A percentile compares a stretch with the other conserved stretches of the same genome.
phyloP scores from a whole-genome alignment of 2,888 invertebrate genomes.

The Rotaria sp. region DNA sequence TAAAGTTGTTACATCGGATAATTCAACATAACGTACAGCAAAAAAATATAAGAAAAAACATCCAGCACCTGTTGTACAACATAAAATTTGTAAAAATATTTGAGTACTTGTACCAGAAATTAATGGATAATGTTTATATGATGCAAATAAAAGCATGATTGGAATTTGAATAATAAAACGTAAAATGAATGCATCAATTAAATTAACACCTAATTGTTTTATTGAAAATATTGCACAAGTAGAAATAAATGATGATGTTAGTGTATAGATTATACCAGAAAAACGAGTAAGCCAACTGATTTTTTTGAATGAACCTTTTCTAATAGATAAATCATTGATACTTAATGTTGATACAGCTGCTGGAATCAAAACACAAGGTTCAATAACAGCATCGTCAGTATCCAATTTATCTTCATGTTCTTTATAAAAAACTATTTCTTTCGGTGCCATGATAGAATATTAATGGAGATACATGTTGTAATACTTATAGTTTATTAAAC shows the following conservation, averaged over 20 bases:
- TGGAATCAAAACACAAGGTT: background rate
- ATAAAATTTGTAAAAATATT: background rate
- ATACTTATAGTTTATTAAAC: background rate
- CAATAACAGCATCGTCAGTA: background rate
- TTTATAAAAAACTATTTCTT: background rate
- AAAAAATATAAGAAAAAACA: background rate
- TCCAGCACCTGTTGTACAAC: background rate
- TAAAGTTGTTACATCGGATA: background rate
- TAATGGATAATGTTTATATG: background rate
- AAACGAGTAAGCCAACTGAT: background rate
- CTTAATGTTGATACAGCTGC: background rate
- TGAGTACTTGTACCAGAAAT: background rate
- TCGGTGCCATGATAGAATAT: background rate
- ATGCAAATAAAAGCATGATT: background rate
- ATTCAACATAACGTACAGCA: background rate
- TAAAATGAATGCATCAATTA: background rate
- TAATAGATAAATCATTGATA: background rate
- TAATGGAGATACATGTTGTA: background rate
- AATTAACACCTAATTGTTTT: background rate
- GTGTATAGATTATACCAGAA: background rate
- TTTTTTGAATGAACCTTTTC: background rate
- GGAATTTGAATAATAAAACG: background rate
- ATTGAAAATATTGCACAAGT: background rate
- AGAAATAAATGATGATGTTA: background rate
- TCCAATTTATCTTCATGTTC: background rate